Evolutionary conservation across 2,113 vertebrate genomes (phyloP).

Genomic region (Hippopotamus amphibius): DNA sequence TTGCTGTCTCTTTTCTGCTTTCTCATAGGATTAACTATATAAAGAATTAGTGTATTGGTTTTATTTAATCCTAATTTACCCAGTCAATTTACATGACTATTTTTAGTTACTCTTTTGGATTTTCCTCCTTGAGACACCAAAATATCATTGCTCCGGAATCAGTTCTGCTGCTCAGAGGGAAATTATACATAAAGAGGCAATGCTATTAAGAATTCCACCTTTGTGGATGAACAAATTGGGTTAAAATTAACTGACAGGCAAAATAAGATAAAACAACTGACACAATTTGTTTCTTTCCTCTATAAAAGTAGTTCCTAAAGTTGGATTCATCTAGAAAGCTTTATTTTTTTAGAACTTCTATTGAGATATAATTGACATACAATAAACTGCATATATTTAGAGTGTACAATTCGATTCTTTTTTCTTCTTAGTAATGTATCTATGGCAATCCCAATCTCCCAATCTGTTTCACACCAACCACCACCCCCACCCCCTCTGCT

Average conservation of each 20-base stretch:
- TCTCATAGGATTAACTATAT: background rate
- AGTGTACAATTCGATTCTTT: too few species aligned
- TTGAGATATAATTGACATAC: too few species aligned
- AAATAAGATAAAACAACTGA: background rate
- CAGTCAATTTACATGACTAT: background rate
- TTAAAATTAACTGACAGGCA: background rate
- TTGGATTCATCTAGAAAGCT: background rate
- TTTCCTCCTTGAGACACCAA: constrained; percentile 10
- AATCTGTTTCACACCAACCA: too few species aligned
- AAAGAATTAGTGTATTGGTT: background rate
- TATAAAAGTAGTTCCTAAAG: background rate
- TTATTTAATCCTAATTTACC: constrained; percentile 43
- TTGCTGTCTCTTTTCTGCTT: constrained; percentile 6
- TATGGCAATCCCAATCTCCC: too few species aligned
- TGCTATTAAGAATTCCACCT: background rate
- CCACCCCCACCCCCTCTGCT: too few species aligned
- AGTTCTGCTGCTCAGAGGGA: background rate
- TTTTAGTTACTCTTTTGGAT: background rate
- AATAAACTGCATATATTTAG: too few species aligned
- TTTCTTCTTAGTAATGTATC: too few species aligned
- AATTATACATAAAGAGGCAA: background rate
- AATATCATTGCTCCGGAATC: background rate
- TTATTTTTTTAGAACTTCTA: too few species aligned
- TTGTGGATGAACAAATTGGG: background rate
- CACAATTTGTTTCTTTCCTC: background rate